Percentiles rank a stretch among this genome's conserved stretches.
phyloP scores from a whole-genome alignment of 2,797 vertebrate species.

The Phalloptychus januarius region DNA sequence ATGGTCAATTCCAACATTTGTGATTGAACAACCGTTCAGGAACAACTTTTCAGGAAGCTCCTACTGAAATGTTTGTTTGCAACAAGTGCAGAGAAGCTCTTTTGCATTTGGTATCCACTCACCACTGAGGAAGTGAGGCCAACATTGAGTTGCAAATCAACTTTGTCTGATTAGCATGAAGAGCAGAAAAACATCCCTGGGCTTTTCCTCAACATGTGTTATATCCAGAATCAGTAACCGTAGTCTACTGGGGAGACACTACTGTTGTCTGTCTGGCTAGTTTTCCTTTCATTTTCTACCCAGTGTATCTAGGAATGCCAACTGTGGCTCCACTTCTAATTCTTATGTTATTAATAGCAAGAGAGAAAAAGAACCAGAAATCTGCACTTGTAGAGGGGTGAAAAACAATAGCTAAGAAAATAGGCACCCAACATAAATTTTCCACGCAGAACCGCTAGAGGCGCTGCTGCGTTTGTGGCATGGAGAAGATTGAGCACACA shows the following conservation, averaged over 20 bases:
- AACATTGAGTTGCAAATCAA: constrained; percentile 76
- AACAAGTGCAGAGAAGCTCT: constrained; percentile 41
- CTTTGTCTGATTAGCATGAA: constrained; percentile 60
- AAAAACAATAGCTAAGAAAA: too few species aligned
- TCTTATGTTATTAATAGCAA: constrained; percentile 5
- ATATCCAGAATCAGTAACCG: constrained; percentile 32
- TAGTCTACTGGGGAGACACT: constrained; percentile 33
- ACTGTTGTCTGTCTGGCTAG: constrained; percentile 9
- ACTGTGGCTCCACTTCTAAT: constrained; percentile 20
- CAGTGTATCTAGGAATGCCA: constrained; percentile 20
- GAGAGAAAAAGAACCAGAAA: constrained; percentile 1
- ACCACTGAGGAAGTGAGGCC: constrained; percentile 56
- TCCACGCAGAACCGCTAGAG: too few species aligned
- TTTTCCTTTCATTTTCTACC: constrained; percentile 38
- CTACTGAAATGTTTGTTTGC: background rate
- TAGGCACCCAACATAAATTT: too few species aligned
- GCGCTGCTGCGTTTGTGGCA: too few species aligned
- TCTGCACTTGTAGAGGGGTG: too few species aligned
- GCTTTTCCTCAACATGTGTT: constrained; percentile 40
- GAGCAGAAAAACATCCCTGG: constrained; percentile 29
- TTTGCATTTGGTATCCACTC: constrained; percentile 73
- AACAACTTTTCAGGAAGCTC: constrained; percentile 32
- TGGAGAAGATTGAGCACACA: too few species aligned
- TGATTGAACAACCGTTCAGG: constrained; percentile 16
- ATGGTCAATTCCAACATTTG: constrained; percentile 18